Evolutionary conservation across 2,888 invertebrate species (phyloP), one percentile per base, ranked within the genome.

Genomic region (Drosophila pseudotalamancana): DNA sequence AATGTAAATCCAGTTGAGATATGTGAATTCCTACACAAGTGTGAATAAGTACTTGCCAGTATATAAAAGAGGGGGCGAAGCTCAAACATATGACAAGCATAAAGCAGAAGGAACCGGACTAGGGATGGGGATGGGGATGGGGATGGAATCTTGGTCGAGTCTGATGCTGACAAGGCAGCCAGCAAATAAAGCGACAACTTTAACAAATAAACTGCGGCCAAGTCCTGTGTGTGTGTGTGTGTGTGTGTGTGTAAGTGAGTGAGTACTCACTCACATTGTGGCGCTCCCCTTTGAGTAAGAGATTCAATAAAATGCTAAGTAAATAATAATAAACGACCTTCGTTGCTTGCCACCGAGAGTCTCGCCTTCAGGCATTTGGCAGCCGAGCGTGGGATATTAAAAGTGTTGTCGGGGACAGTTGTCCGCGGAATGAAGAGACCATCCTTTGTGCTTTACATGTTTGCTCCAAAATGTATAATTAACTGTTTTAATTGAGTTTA

Each of bases 311-410:
- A 69, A 75, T 72, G 72, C 74, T 50, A 85, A 79, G 72, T 68
- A 81, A 79, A 86, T 80, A 83, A 83, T 86, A 80, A 79, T 65
- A 83, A 88, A 69, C 77, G 84, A 84, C 83, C 83, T 88, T 84
- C 73, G 57, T 64, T 50, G 49, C 27, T 14, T 65, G 66, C 62
- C 60, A 37, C 43, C 45, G 50, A 73, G 63, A 43, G 46, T 42
- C 32, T 57, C 45, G 60, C 69, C 55, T 35, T 50, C 37, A 46
- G 57, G 43, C 63, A 32, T 53, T 68, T 70, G 70, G 59, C 72
- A 82, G 68, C 14, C 40, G 12, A 42, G 66, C 71, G 81, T 79
- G 81, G 84, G 73, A 84, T 73, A 69, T 73, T 61, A 57, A 80
- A 68, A 65, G 59, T 70, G 60, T 48, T 61, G 55, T 61, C 35